Evolutionary conservation across 2,113 vertebrate species (phyloP).

Genomic region (Deroptyus accipitrinus): DNA sequence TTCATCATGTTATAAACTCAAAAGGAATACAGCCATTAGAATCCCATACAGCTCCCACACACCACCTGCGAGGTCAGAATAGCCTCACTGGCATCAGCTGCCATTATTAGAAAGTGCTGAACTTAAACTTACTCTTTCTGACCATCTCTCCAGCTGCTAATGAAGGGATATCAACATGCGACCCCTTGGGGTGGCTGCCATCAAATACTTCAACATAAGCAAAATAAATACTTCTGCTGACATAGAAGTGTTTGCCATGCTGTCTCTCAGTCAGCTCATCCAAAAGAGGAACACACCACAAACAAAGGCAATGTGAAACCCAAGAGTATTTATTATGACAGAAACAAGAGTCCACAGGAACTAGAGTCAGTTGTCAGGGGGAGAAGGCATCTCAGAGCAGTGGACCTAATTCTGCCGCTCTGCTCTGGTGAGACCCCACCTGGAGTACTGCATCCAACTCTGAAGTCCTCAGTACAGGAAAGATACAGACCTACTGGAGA

Average conservation of each 20-base stretch:
- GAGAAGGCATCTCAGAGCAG: neutral
- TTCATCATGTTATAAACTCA: neutral
- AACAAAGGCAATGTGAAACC: neutral
- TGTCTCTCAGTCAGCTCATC: neutral
- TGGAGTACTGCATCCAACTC: neutral
- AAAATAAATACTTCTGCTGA: neutral
- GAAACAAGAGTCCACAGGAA: neutral
- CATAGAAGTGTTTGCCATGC: neutral
- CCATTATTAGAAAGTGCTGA: neutral
- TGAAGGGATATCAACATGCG: neutral
- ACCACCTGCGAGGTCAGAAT: neutral
- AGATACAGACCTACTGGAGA: neutral
- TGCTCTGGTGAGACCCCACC: neutral
- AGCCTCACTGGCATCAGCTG: neutral
- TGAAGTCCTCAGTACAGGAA: neutral
- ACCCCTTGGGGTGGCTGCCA: neutral
- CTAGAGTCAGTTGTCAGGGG: neutral
- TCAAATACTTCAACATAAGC: neutral
- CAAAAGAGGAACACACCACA: neutral
- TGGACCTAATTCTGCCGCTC: neutral
- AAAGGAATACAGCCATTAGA: neutral
- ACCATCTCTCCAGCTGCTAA: neutral
- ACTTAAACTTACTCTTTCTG: neutral
- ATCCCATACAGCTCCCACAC: neutral
- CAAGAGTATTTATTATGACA: neutral